A percentile compares a stretch with the other conserved stretches of the same genome.
Evolutionary conservation across 2,888 invertebrate species (phyloP).

Genomic region (Drosophila lutescens): DNA sequence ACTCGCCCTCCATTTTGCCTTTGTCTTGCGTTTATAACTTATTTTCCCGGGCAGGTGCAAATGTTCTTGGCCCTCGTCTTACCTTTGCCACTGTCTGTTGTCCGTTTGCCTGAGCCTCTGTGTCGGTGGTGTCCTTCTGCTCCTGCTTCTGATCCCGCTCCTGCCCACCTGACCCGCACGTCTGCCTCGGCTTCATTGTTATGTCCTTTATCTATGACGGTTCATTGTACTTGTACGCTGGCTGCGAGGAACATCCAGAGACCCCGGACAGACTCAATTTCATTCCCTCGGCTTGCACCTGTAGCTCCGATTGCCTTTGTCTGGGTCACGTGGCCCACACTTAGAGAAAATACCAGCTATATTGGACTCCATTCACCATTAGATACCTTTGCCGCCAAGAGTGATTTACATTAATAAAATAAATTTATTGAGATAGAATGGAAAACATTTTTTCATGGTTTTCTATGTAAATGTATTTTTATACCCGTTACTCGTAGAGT

Average conservation of each 20-base stretch:
- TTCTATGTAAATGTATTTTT: no score
- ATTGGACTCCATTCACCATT: no score
- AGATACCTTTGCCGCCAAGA: no score
- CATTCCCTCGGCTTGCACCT: constrained; percentile 48
- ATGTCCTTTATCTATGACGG: constrained; percentile 78
- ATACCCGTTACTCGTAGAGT: no score
- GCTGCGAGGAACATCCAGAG: constrained; percentile 19
- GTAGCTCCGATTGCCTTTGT: constrained; percentile 55
- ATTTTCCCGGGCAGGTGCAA: constrained; percentile 73
- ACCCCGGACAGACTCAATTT: constrained; percentile 33
- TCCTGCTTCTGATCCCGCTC: constrained; percentile 21
- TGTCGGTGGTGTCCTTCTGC: constrained; percentile 1
- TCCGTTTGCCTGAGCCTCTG: not conserved
- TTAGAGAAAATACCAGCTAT: not conserved
- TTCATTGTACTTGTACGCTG: constrained; percentile 67
- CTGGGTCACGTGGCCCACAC: constrained; percentile 64
- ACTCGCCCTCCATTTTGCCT: constrained; percentile 29
- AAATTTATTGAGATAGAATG: no score
- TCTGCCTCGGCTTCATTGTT: constrained; percentile 78
- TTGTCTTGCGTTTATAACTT: constrained; percentile 75
- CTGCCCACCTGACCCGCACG: constrained; percentile 57
- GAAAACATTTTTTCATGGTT: no score
- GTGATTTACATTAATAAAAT: not conserved
- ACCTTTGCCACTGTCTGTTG: constrained; percentile 23
- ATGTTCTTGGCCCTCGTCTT: constrained; percentile 61